Percentiles rank a stretch among this genome's conserved stretches.
Evolutionary conservation across 2,113 vertebrate genomes (phyloP).

Genomic region (Oryzias javanicus): DNA sequence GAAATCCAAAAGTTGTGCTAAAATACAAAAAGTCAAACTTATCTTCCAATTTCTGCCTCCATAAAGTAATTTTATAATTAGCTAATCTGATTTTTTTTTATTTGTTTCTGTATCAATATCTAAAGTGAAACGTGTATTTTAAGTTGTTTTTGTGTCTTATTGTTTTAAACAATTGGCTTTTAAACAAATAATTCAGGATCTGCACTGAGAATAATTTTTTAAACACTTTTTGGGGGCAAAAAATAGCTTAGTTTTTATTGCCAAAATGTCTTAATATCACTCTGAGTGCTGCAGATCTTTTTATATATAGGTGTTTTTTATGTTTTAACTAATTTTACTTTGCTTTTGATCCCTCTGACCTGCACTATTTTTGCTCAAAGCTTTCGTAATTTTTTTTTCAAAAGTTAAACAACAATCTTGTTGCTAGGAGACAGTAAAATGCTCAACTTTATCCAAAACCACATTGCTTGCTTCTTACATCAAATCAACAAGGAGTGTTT

Average conservation of each 20-base stretch:
- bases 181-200: too few relatives aligned
- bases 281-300: too few relatives aligned
- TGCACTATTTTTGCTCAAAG: conserved; percentile 14
- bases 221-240: too few relatives aligned
- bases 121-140: too few relatives aligned
- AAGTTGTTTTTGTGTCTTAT: too few relatives aligned
- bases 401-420: conserved; percentile 14
- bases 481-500: neutral
- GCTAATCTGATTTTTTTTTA: too few relatives aligned
- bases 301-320: neutral
- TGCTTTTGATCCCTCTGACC: conserved; percentile 20
- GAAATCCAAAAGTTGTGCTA: neutral
- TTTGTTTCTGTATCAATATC: too few relatives aligned
- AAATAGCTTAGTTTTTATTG: too few relatives aligned
- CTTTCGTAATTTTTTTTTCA: conserved; percentile 18
- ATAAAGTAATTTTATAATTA: too few relatives aligned
- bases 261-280: too few relatives aligned
- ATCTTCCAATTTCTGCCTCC: neutral
- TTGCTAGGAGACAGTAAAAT: conserved; percentile 28
- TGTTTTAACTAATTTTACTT: neutral
- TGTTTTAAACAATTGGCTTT: too few relatives aligned
- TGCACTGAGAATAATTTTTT: too few relatives aligned
- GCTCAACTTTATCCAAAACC: conserved; percentile 1
- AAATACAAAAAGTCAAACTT: neutral
- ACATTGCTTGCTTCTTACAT: neutral